Conservation (phyloP, 2,797 vertebrate genomes). For the Momotus momota region DNA sequence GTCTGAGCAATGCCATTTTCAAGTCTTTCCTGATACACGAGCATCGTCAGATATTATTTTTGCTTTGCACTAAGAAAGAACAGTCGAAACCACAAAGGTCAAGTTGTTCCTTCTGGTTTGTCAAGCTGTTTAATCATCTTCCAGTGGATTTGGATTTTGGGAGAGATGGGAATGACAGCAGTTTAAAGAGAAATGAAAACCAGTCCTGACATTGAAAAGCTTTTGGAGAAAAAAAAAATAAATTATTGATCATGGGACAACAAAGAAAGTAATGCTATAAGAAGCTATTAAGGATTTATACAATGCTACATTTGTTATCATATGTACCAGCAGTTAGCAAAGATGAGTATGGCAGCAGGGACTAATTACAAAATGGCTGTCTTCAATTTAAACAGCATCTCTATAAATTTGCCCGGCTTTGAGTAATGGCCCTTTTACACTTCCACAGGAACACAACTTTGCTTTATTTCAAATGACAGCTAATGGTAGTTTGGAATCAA, state of each 20-base stretch:
- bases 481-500: background rate
- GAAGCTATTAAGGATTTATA: background rate
- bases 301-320: background rate
- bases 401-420: background rate
- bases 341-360: background rate
- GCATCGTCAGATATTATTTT: constrained; percentile 18
- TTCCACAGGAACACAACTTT: background rate
- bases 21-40: background rate
- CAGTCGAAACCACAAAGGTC: constrained; percentile 29
- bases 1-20: background rate
- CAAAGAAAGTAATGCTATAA: background rate
- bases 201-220: background rate
- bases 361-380: background rate
- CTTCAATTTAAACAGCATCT: background rate
- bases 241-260: background rate
- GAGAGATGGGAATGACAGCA: background rate
- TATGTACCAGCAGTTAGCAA: background rate
- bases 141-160: background rate
- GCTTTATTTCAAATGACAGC: background rate
- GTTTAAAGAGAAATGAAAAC: background rate
- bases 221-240: background rate
- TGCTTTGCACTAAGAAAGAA: background rate
- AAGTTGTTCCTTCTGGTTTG: constrained; percentile 22
- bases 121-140: constrained; percentile 10
- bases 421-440: background rate